Evolutionary conservation across 1,140 invertebrate species (phyloP).

Genomic region (Anthonomus grandis): DNA sequence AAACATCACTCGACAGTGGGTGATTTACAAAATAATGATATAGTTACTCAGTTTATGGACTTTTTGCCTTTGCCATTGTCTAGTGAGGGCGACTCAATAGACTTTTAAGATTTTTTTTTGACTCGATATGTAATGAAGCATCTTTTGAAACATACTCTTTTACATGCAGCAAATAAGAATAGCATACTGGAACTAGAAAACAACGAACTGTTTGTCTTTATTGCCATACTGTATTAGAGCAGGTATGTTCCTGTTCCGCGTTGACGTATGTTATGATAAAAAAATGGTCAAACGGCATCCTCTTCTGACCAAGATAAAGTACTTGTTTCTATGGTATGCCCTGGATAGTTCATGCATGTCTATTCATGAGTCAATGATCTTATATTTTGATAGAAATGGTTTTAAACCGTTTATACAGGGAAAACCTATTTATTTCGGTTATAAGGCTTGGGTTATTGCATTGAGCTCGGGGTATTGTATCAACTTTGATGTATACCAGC

Average conservation of each 20-base stretch:
- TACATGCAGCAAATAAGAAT: conserved; percentile 22
- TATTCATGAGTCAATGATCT: conserved; percentile 37
- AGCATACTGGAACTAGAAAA: conserved; percentile 13
- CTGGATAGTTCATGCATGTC: conserved; percentile 18
- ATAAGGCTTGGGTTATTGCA: conserved; percentile 31
- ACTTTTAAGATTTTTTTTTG: conserved; percentile 24
- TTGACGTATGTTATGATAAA: conserved; percentile 21
- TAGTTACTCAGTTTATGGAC: too few relatives aligned
- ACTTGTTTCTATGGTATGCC: conserved; percentile 24
- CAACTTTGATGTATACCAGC: conserved; percentile 43
- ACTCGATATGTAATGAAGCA: conserved; percentile 13
- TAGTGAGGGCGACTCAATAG: neutral
- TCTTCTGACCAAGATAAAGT: conserved; percentile 24
- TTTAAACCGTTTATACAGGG: conserved; percentile 39
- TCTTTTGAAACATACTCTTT: conserved; percentile 17
- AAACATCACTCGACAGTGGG: too few relatives aligned
- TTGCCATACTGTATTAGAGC: conserved; percentile 26
- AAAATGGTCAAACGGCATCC: conserved; percentile 18
- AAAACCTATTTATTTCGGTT: conserved; percentile 39
- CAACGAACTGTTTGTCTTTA: conserved; percentile 27
- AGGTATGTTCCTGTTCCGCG: conserved; percentile 21
- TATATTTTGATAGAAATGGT: conserved; percentile 38
- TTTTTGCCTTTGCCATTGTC: too few relatives aligned
- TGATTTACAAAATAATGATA: too few relatives aligned
- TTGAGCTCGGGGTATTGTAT: conserved; percentile 19